Conservation (phyloP, 1,140 invertebrate species). For the Neodiprion virginianus region DNA sequence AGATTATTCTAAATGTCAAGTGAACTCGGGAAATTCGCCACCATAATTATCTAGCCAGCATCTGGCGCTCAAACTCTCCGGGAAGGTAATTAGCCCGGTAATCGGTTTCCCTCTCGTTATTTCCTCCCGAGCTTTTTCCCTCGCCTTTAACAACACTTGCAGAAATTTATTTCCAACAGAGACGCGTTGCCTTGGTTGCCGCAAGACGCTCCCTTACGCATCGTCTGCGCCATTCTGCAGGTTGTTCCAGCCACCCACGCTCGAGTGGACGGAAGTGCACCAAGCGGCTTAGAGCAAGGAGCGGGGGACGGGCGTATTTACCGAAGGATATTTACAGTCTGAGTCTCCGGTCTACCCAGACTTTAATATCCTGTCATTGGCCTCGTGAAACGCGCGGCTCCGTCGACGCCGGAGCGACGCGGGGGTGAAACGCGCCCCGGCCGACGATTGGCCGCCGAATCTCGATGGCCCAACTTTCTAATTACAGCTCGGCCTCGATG, state of each 20-base stretch:
- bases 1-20: too few relatives aligned
- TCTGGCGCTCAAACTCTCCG: too few relatives aligned
- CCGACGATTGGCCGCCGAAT: neutral
- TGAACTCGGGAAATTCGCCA: too few relatives aligned
- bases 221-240: neutral
- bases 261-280: neutral
- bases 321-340: constrained; percentile 53
- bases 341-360: constrained; percentile 45
- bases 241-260: too few relatives aligned
- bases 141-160: too few relatives aligned
- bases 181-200: neutral
- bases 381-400: constrained; percentile 37
- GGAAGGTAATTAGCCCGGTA: too few relatives aligned
- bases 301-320: neutral
- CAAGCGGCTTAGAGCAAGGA: neutral
- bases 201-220: neutral
- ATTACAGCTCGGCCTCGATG: neutral
- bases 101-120: too few relatives aligned
- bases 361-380: constrained; percentile 55
- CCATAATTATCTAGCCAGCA: too few relatives aligned
- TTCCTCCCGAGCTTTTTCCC: too few relatives aligned
- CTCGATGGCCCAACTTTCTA: neutral
- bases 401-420: neutral
- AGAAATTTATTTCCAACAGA: too few relatives aligned
- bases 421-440: neutral